A percentile compares a stretch with the other conserved stretches of the same genome.
phyloP scores from a whole-genome alignment of 2,888 invertebrate species.

The Cephalotes varians region DNA sequence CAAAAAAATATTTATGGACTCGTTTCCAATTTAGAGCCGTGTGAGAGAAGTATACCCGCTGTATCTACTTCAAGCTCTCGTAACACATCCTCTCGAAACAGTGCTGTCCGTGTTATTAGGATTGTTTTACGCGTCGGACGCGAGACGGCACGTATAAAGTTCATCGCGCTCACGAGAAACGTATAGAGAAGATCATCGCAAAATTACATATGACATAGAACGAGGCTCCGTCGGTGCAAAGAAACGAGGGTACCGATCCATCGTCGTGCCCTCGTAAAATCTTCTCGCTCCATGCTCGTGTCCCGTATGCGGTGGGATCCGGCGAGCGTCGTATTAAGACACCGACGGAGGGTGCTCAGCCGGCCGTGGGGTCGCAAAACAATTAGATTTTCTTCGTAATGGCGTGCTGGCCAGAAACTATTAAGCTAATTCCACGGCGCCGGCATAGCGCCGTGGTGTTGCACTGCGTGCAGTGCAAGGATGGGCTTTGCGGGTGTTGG shows the following conservation, averaged over 20 bases:
- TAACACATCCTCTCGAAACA: constrained; percentile 4
- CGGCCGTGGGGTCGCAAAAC: constrained; percentile 43
- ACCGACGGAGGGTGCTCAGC: constrained; percentile 16
- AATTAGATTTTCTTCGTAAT: constrained; percentile 74
- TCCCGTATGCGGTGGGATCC: constrained; percentile 38
- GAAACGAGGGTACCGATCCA: constrained; percentile 18
- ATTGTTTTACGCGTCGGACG: constrained; percentile 30
- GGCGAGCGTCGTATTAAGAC: constrained; percentile 46
- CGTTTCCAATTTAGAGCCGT: neutral
- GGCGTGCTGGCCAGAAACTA: constrained; percentile 67
- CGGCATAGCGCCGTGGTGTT: constrained; percentile 30
- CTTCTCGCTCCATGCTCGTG: constrained; percentile 54
- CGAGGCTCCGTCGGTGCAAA: neutral
- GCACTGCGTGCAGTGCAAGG: constrained; percentile 22
- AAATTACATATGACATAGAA: neutral
- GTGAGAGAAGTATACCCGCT: neutral
- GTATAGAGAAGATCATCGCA: constrained; percentile 15
- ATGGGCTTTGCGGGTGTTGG: constrained; percentile 40
- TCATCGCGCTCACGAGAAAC: neutral
- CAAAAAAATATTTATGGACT: neutral
- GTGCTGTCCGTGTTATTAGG: constrained; percentile 13
- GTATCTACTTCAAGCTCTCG: neutral
- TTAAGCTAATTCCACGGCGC: constrained; percentile 66
- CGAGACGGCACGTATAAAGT: constrained; percentile 1
- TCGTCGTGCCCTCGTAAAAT: constrained; percentile 55